A percentile compares a stretch with the other conserved stretches of the same genome.
Evolutionary conservation across 2,113 vertebrate species (phyloP).

Genomic region (Odocoileus virginianus): DNA sequence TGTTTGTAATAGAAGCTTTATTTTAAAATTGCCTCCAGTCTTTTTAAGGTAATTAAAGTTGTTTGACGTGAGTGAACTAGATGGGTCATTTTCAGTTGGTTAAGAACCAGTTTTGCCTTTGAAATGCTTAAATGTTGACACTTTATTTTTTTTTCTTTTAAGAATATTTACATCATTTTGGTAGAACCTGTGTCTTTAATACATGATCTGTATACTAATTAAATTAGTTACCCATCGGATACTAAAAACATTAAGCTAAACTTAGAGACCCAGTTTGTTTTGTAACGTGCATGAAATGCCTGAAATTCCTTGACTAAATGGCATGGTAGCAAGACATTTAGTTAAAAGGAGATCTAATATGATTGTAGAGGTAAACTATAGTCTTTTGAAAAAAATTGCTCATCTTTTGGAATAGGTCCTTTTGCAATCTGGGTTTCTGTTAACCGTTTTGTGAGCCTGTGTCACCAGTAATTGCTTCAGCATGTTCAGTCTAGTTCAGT

Average conservation of each 20-base stretch:
- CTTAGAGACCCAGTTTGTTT: neutral
- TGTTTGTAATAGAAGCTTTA: neutral
- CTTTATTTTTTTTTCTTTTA: neutral
- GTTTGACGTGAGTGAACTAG: neutral
- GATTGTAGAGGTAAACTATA: neutral
- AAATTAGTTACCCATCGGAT: neutral
- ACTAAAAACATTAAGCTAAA: constrained; percentile 6
- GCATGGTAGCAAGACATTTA: neutral
- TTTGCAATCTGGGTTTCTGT: neutral
- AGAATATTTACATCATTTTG: neutral
- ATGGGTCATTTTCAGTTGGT: constrained; percentile 12
- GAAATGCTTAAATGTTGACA: neutral
- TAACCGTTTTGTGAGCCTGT: neutral
- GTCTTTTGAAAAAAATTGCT: neutral
- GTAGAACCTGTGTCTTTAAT: constrained; percentile 15
- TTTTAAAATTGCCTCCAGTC: constrained; percentile 1
- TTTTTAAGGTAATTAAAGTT: neutral
- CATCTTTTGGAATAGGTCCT: neutral
- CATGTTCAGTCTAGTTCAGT: neutral
- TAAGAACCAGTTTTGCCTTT: constrained; percentile 26
- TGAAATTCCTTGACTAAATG: constrained; percentile 26
- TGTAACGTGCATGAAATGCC: neutral
- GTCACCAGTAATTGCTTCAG: constrained; percentile 6
- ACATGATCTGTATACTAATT: neutral
- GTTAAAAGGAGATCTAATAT: neutral